Evolutionary conservation across 2,888 invertebrate species (phyloP), one percentile per base, ranked within the genome.

Genomic region (Phasia obesa): DNA sequence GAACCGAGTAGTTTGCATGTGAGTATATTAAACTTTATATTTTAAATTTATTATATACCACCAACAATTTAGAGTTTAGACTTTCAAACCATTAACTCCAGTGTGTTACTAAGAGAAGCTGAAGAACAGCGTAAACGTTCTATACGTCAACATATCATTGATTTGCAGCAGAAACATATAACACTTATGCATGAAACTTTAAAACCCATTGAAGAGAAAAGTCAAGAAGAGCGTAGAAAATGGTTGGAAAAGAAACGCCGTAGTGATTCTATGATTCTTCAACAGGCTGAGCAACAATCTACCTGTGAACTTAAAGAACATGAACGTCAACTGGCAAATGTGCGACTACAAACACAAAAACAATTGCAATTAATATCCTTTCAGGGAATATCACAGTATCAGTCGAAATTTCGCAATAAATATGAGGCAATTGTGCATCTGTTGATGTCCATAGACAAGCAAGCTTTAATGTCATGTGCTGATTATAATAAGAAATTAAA

Each of bases 321-420:
- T 4, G 87, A 88, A 67, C 83, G 84, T 0, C 87, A 89, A 67
- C 84, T 89, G n/a, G 77, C 81, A 0, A 84, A 84, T 2, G 62
- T 89, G 7, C 87, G 87, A 0, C 76, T 80, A n/a, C 86, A 88
- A 35, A 88, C 87, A 3, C 86, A 88, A 42, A 86, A 87, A 15
- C 87, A 88, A 38, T 73, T 90, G 2, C 87, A 88, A 38, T 55
- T 87, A 15, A 87, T 90, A 1, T 88, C 88, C 0, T 92, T 94
- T 84, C 93, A 94, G n/a, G 91, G 92, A 0, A 92, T 94, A 19
- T 92, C 93, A 27, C 92, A 92, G 53, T 93, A 93, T 84, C 93
- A 94, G 84, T 91, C 92, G 0, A 93, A 92, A 86, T 94, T 94
- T 85, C 92, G 92, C 67, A 87, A 88, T n/a, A 91, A 92, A 82